Evolutionary conservation across 2,113 vertebrate species (phyloP).

Genomic region (Ictalurus punctatus): DNA sequence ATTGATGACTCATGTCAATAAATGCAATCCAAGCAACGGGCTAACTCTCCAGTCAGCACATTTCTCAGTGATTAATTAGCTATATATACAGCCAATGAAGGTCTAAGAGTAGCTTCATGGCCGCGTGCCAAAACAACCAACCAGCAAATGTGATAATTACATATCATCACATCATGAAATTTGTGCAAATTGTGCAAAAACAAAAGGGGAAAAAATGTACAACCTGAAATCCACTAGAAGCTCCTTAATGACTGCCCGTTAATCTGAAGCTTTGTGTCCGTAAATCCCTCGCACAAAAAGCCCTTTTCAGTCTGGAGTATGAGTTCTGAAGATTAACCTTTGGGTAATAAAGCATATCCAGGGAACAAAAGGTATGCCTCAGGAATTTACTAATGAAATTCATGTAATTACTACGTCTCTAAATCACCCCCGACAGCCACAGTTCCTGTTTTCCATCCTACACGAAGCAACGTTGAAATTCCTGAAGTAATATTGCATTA

Average conservation of each 20-base stretch:
- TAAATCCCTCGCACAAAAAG: background rate
- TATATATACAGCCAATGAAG: background rate
- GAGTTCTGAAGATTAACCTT: background rate
- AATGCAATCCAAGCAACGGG: background rate
- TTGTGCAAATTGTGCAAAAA: background rate
- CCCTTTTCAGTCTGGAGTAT: background rate
- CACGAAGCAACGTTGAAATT: background rate
- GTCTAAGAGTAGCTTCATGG: background rate
- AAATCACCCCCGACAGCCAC: background rate
- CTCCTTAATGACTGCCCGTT: background rate
- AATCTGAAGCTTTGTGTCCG: background rate
- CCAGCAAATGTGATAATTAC: background rate
- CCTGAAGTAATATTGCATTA: background rate
- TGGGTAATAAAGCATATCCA: background rate
- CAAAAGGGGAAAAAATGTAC: background rate
- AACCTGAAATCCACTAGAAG: background rate
- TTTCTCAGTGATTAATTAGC: background rate
- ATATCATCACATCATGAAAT: background rate
- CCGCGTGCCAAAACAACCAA: background rate
- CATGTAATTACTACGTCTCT: background rate
- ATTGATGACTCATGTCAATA: background rate
- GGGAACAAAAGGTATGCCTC: background rate
- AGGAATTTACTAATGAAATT: background rate
- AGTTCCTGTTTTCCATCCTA: too few species aligned
- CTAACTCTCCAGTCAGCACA: background rate